Evolutionary conservation across 2,797 vertebrate species (phyloP).

Genomic region (Dendrocincla tyrannina): DNA sequence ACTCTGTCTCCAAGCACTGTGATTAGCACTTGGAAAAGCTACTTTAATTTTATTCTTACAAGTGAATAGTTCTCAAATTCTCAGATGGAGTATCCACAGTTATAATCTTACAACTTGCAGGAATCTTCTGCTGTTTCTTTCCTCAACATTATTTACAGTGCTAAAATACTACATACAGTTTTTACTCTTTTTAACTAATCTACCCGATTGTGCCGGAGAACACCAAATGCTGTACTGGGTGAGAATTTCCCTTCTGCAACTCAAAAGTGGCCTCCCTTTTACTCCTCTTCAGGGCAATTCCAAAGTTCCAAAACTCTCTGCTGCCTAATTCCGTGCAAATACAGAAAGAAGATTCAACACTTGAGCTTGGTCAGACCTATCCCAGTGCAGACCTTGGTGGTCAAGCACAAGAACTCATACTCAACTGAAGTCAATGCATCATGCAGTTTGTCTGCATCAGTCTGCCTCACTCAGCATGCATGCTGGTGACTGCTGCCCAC

Average conservation of each 20-base stretch:
- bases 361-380: neutral
- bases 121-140: neutral
- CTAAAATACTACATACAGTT: neutral
- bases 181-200: neutral
- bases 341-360: neutral
- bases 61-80: neutral
- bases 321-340: neutral
- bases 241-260: neutral
- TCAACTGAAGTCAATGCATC: accelerated
- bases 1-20: neutral
- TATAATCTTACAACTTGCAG: neutral
- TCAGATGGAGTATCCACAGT: neutral
- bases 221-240: neutral
- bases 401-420: neutral
- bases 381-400: accelerated
- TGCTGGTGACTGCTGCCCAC: neutral
- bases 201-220: neutral
- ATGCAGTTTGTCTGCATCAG: neutral
- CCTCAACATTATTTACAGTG: neutral
- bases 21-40: neutral
- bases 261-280: neutral
- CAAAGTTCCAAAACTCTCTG: neutral
- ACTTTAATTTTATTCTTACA: neutral
- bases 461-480: neutral
- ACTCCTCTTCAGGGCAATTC: neutral